Evolutionary conservation across 2,113 vertebrate species (phyloP), one percentile per base, ranked within the genome.

Genomic region (Alosa alosa): DNA sequence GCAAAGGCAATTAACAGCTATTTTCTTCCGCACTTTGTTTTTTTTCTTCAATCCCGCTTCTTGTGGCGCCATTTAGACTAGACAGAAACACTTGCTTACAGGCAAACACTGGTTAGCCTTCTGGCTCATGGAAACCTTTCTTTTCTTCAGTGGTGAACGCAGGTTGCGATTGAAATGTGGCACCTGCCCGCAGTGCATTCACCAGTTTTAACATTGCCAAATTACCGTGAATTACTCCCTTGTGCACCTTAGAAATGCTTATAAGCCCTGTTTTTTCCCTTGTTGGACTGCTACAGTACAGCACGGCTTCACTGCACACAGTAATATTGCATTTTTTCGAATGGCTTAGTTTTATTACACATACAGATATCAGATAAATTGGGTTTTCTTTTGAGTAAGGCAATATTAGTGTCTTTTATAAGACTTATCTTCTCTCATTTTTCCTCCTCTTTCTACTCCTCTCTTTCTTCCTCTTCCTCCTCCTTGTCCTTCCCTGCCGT

Each of bases 1-100:
- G 82, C 57, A 81, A 17, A 91, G 83, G 83, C 84, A 84, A 89
- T 84, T 85, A 88, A 86, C 83, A 87, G 87, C 88, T 87, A 86
- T 84, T 83, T 82, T 60, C 84, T 25, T 46, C 20, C 60, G 44
- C 44, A n/a, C 72, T 20, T 47, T 72, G 45, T 82, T 86, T 83
- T 87, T 60, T 82, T 84, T 50, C 83, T 25, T 41, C 36, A 82
- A 31, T 45, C 15, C 60, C 50, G 50, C 78, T 88, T 72, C 84
- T 60, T 84, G 45, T 78, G 60, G 52, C 72, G 4, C 57, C 75
- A 78, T 78, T 39, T 78, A 31, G 82, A 81, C 85, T 47, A 83
- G 44, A 55, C 64, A 52, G 82, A 25, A 78, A 50, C 82, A 83
- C 81, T 31, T 31, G 72, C 52, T 64, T 72, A 85, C 88, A 87